These are phyloP conservation scores for Neomicropteryx cornuta DNA, from an alignment of 1,140 invertebrate species.

Conservation along the genomic window DNA sequence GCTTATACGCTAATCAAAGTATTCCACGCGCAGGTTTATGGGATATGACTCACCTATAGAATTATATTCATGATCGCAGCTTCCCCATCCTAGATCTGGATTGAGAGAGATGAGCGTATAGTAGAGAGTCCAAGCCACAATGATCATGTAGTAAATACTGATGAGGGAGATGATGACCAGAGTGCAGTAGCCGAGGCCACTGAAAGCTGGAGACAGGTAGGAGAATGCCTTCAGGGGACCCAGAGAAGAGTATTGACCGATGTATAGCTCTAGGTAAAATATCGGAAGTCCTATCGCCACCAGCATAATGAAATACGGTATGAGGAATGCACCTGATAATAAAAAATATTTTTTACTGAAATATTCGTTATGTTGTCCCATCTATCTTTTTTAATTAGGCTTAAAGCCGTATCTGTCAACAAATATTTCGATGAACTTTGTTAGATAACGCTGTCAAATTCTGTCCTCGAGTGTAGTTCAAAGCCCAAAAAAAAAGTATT, in stretches of 20 bases:
- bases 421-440: too few relatives aligned
- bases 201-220: constrained; percentile 49
- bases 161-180: constrained; percentile 67
- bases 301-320: constrained; percentile 70
- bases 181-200: constrained; percentile 53
- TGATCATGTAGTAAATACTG: constrained; percentile 75
- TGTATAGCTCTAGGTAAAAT: constrained; percentile 54
- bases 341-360: constrained; percentile 16
- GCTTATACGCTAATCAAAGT: too few relatives aligned
- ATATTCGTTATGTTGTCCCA: too few relatives aligned
- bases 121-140: constrained; percentile 68
- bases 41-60: background rate
- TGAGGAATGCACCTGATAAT: constrained; percentile 62
- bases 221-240: constrained; percentile 47
- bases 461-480: too few relatives aligned
- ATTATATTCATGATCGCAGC: constrained; percentile 28
- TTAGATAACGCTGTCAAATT: too few relatives aligned
- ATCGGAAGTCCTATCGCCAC: constrained; percentile 70
- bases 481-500: too few relatives aligned
- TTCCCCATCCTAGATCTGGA: constrained; percentile 56
- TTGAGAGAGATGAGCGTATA: constrained; percentile 64
- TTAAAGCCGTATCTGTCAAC: too few relatives aligned
- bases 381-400: too few relatives aligned
- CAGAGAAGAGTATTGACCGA: constrained; percentile 52
- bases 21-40: background rate